Evolutionary conservation across 2,888 invertebrate species (phyloP).

Genomic region (Lepidochitona cinerea): DNA sequence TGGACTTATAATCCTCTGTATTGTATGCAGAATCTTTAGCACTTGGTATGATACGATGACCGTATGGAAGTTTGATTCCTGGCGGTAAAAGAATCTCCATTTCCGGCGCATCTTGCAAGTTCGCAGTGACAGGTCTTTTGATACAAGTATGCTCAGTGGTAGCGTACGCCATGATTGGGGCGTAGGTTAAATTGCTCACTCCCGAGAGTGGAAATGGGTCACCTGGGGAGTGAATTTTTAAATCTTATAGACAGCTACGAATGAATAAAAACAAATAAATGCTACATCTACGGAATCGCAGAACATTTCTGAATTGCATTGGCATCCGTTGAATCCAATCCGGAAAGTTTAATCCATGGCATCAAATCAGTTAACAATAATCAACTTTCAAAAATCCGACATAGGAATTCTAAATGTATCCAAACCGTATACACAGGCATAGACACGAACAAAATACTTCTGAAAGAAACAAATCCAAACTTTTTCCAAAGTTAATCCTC

Average conservation of each 20-base stretch:
- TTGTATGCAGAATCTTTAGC: constrained; percentile 1
- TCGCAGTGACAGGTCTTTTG: neutral
- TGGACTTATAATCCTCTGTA: neutral
- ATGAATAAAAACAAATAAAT: neutral
- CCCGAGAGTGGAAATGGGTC: neutral
- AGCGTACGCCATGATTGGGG: neutral
- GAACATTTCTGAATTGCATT: too few species aligned
- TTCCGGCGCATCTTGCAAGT: constrained; percentile 1
- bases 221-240: neutral
- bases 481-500: too few species aligned
- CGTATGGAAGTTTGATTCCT: neutral
- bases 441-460: too few species aligned
- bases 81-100: neutral
- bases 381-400: too few species aligned
- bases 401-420: too few species aligned
- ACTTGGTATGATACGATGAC: neutral
- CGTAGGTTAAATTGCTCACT: neutral
- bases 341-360: too few species aligned
- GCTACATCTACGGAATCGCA: too few species aligned
- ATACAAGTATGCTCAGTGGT: neutral
- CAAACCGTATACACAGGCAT: too few species aligned
- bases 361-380: too few species aligned
- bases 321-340: too few species aligned
- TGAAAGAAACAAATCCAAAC: too few species aligned
- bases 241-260: neutral